Conservation (phyloP, 2,888 invertebrate genomes). For the Platycnemis pennipes region DNA sequence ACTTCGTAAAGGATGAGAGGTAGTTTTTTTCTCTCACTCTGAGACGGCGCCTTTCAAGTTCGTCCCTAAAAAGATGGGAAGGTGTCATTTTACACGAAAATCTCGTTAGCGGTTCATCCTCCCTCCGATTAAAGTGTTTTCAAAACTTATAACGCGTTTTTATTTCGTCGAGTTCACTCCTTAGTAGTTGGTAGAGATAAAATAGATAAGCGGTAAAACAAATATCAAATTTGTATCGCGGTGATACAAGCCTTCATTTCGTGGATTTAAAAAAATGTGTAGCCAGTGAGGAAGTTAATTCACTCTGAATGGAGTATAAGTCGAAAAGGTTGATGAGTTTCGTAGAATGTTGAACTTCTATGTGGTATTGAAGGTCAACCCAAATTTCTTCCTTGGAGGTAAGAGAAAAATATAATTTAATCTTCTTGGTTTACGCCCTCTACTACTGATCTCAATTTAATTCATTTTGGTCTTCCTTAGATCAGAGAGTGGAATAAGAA, state of each 20-base stretch:
- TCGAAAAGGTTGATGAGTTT: too few relatives aligned
- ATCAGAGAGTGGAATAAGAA: too few relatives aligned
- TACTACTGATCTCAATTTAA: too few relatives aligned
- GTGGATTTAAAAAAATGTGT: not conserved
- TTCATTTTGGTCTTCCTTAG: too few relatives aligned
- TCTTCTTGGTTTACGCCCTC: too few relatives aligned
- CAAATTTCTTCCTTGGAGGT: too few relatives aligned
- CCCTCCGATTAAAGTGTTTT: constrained; percentile 18
- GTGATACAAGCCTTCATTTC: not conserved
- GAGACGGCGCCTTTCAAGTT: not conserved
- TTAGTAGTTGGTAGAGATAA: not conserved
- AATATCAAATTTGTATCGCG: not conserved
- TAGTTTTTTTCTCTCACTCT: not conserved
- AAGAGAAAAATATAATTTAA: too few relatives aligned
- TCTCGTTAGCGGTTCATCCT: constrained; percentile 43
- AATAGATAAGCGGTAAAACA: not conserved
- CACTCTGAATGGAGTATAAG: too few relatives aligned
- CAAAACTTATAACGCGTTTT: constrained; percentile 37
- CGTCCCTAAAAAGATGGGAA: constrained; percentile 6
- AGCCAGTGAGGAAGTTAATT: not conserved
- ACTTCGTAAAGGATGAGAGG: not conserved
- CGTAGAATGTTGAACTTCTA: too few relatives aligned
- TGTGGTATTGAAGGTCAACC: too few relatives aligned
- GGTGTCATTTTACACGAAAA: constrained; percentile 64
- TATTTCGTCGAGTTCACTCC: constrained; percentile 10